These are phyloP conservation scores for Neoaliturus tenellus DNA, from an alignment of 2,888 invertebrate species.

Conservation along the genomic window DNA sequence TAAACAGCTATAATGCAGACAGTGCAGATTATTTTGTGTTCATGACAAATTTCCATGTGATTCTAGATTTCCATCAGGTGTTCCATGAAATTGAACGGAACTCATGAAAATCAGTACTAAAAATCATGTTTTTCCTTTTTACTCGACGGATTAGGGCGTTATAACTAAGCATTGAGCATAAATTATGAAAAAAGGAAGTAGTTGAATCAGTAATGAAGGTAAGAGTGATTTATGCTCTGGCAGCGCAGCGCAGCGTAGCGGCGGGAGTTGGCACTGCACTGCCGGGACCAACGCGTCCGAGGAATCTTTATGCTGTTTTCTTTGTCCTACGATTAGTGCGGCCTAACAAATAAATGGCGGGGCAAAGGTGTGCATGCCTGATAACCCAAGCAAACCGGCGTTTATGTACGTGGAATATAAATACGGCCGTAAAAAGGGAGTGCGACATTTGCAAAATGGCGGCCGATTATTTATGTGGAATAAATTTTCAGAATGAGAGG, in stretches of 20 bases:
- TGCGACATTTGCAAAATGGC: conserved; percentile 4
- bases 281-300: background rate
- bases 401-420: conserved; percentile 23
- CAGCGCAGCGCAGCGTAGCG: background rate
- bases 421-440: conserved; percentile 27
- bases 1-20: no score
- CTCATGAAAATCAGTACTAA: no score
- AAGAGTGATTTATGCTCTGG: conserved; percentile 2
- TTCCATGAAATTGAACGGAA: no score
- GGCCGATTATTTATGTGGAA: conserved; percentile 32
- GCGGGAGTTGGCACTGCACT: background rate
- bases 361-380: conserved; percentile 32
- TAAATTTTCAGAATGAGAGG: conserved; percentile 26
- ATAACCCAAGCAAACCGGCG: conserved; percentile 33
- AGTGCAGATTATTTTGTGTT: no score
- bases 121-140: no score
- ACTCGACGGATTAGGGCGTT: background rate
- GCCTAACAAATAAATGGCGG: conserved; percentile 33
- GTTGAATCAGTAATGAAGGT: background rate
- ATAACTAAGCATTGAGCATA: background rate
- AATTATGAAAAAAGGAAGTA: conserved; percentile 19
- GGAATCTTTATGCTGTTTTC: conserved; percentile 26
- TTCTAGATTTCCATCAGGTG: no score
- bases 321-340: conserved; percentile 30
- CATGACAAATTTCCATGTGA: no score